These are phyloP conservation scores for Calonectris borealis DNA, from an alignment of 2,113 vertebrate species.

Conservation along the genomic window DNA sequence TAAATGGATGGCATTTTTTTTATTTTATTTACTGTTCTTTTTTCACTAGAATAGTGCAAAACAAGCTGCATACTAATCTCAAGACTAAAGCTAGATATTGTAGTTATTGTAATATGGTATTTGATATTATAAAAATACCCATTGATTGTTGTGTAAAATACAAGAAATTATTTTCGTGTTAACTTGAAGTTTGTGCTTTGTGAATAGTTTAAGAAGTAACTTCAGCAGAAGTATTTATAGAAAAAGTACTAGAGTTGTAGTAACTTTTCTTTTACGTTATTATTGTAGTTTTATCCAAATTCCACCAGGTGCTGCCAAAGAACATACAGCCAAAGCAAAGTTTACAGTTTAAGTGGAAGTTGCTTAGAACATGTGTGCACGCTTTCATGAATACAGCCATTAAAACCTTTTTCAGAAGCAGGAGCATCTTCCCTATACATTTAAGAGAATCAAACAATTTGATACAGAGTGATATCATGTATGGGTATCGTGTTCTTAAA, in stretches of 20 bases:
- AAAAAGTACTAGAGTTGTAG: not conserved
- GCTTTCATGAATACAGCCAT: not conserved
- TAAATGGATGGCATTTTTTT: not conserved
- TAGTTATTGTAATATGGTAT: not conserved
- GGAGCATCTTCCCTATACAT: not conserved
- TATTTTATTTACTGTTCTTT: not conserved
- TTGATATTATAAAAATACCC: not conserved
- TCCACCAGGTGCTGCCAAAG: slow-evolving; percentile 89
- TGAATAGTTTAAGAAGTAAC: not conserved
- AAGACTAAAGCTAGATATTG: not conserved
- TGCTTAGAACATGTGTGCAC: not conserved
- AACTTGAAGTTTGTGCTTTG: not conserved
- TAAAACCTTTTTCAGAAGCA: not conserved
- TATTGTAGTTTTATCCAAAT: slow-evolving; percentile 76
- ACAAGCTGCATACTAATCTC: not conserved
- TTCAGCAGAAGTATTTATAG: not conserved
- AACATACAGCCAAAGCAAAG: slow-evolving; percentile 70
- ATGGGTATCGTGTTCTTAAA: not conserved
- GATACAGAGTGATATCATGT: not conserved
- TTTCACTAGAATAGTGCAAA: not conserved
- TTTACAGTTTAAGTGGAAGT: slow-evolving; percentile 44
- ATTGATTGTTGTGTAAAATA: not conserved
- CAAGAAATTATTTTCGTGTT: not conserved
- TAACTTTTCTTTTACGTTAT: not conserved
- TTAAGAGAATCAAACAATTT: not conserved